Evolutionary conservation across 2,113 vertebrate species (phyloP).

Genomic region (Perccottus glenii): DNA sequence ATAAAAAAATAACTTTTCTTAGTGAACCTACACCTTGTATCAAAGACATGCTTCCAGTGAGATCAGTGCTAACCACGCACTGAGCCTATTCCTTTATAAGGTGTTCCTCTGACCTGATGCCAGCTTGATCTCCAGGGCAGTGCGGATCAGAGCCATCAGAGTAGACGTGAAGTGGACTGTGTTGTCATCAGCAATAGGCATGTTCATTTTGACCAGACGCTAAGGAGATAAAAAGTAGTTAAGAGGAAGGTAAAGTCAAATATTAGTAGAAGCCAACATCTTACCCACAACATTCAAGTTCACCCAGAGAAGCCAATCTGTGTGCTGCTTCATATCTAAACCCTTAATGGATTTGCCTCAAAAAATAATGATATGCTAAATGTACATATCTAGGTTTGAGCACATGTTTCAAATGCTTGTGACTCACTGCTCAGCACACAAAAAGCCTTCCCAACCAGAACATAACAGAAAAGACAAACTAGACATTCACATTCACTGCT

Average conservation of each 20-base stretch:
- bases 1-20: too few relatives aligned
- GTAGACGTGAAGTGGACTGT: constrained; percentile 94
- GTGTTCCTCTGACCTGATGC: constrained; percentile 82
- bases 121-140: constrained; percentile 92
- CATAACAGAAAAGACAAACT: constrained; percentile 45
- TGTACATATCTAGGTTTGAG: constrained; percentile 15
- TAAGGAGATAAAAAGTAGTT: constrained; percentile 59
- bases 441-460: constrained; percentile 68
- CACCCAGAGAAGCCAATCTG: constrained; percentile 70
- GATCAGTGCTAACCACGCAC: too few relatives aligned
- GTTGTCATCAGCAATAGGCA: constrained; percentile 91
- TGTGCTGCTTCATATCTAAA: constrained; percentile 57
- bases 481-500: constrained; percentile 72
- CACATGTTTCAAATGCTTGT: constrained; percentile 10
- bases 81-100: too few relatives aligned
- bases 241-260: constrained; percentile 21
- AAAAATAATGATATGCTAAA: background rate
- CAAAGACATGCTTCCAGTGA: too few relatives aligned
- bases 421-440: constrained; percentile 69
- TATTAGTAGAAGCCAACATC: constrained; percentile 5
- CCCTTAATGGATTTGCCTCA: background rate
- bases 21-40: too few relatives aligned
- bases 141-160: constrained; percentile 93
- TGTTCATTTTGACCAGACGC: constrained; percentile 96
- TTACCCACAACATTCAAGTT: constrained; percentile 35